Percentiles rank a stretch among this genome's conserved stretches.
Conservation (phyloP, 2,797 vertebrate genomes). For the Clarias laeviceps region DNA sequence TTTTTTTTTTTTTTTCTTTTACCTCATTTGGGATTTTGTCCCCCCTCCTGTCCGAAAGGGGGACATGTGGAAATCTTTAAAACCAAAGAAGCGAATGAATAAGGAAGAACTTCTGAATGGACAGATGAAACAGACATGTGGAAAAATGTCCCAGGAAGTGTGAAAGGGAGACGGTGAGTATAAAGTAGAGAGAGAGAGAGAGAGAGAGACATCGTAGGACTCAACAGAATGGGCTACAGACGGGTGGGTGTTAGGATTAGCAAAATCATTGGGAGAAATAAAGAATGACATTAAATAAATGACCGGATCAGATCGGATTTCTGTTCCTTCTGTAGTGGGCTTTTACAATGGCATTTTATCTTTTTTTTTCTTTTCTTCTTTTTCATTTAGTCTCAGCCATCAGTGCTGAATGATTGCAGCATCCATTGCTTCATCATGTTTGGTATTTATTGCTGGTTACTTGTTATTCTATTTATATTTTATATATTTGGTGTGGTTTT, state of each 20-base stretch:
- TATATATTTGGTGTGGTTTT: neutral
- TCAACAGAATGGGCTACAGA: constrained; percentile 66
- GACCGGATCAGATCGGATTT: constrained; percentile 14
- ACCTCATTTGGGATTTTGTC: neutral
- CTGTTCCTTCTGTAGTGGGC: neutral
- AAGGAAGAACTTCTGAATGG: constrained; percentile 27
- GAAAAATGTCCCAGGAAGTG: constrained; percentile 19
- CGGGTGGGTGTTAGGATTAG: constrained; percentile 60
- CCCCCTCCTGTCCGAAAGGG: neutral
- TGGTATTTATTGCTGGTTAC: neutral
- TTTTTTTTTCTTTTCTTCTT: constrained; percentile 23
- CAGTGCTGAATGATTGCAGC: neutral
- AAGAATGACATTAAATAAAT: constrained; percentile 48
- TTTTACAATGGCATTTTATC: constrained; percentile 25
- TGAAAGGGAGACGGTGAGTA: constrained; percentile 27
- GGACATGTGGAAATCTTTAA: neutral
- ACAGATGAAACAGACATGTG: constrained; percentile 33
- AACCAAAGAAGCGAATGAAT: neutral
- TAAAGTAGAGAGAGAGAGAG: constrained; percentile 49
- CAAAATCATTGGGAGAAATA: constrained; percentile 14
- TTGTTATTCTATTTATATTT: neutral
- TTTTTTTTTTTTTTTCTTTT: neutral
- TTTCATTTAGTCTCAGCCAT: constrained; percentile 9
- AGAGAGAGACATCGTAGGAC: constrained; percentile 65
- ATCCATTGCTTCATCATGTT: neutral